phyloP scores from a whole-genome alignment of 2,797 vertebrate genomes.

The Scomberomorus guttatus region DNA sequence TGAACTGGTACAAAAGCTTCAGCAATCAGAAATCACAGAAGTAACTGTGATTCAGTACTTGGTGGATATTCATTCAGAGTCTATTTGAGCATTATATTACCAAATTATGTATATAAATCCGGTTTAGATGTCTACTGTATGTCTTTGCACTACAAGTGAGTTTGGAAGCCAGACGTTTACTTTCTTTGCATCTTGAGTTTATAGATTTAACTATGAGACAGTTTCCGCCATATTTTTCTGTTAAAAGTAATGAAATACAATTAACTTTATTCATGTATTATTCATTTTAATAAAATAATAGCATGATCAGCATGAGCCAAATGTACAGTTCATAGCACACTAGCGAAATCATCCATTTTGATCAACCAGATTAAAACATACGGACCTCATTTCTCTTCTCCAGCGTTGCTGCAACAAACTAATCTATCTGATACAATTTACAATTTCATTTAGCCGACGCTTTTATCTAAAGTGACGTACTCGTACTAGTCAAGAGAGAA shows the following conservation, averaged over 20 bases:
- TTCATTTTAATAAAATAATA: background rate
- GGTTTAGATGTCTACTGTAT: constrained; percentile 6
- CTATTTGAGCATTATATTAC: background rate
- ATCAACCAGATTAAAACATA: constrained; percentile 23
- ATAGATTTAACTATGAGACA: background rate
- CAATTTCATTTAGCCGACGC: too few relatives aligned
- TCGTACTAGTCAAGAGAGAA: too few relatives aligned
- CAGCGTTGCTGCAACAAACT: constrained; percentile 11
- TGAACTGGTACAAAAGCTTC: constrained; percentile 6
- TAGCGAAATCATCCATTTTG: background rate
- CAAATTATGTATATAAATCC: constrained; percentile 8
- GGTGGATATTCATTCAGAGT: constrained; percentile 10
- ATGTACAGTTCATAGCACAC: background rate
- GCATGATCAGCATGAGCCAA: background rate
- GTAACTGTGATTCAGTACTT: background rate
- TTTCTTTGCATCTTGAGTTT: background rate
- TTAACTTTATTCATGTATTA: background rate
- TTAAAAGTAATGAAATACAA: background rate
- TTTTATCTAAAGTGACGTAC: too few relatives aligned
- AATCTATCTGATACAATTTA: too few relatives aligned
- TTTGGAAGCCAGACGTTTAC: background rate
- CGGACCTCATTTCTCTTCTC: constrained; percentile 1
- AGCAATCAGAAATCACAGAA: constrained; percentile 24
- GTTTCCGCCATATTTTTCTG: background rate
- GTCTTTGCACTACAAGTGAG: background rate